A percentile compares a stretch with the other conserved stretches of the same genome.
Conservation (phyloP, 2,888 invertebrate genomes). For the Scelioninae gen. 1 region DNA sequence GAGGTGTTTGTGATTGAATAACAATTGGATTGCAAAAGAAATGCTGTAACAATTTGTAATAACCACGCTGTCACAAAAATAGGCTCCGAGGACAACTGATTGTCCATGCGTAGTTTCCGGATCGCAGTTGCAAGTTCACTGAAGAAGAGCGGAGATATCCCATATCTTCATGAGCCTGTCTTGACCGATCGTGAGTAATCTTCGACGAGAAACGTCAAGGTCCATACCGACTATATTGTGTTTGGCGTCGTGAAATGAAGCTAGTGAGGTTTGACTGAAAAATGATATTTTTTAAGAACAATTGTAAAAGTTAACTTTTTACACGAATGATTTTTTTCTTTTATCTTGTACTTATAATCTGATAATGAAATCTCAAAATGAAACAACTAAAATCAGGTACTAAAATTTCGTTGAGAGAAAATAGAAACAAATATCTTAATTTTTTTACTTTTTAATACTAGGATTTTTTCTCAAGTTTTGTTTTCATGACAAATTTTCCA, state of each 20-base stretch:
- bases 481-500: too few relatives aligned
- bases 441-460: too few relatives aligned
- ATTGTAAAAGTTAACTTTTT: too few relatives aligned
- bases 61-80: conserved; percentile 74
- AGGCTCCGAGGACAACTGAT: conserved; percentile 72
- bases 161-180: conserved; percentile 97
- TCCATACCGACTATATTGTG: conserved; percentile 95
- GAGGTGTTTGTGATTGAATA: neutral
- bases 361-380: too few relatives aligned
- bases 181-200: conserved; percentile 96
- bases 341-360: too few relatives aligned
- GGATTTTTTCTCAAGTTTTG: too few relatives aligned
- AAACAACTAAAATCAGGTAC: too few relatives aligned
- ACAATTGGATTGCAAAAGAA: conserved; percentile 5
- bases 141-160: conserved; percentile 90
- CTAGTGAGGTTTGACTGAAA: conserved; percentile 93
- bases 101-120: too few relatives aligned
- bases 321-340: too few relatives aligned
- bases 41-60: conserved; percentile 55
- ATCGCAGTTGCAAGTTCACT: conserved; percentile 74
- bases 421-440: too few relatives aligned
- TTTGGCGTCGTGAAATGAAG: conserved; percentile 97
- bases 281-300: neutral
- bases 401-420: too few relatives aligned
- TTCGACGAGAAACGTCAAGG: conserved; percentile 94